Percentiles rank a stretch among this genome's conserved stretches.
These are phyloP conservation scores for Tetramorium simillimum DNA, from an alignment of 1,140 invertebrate species.

Conservation along the genomic window DNA sequence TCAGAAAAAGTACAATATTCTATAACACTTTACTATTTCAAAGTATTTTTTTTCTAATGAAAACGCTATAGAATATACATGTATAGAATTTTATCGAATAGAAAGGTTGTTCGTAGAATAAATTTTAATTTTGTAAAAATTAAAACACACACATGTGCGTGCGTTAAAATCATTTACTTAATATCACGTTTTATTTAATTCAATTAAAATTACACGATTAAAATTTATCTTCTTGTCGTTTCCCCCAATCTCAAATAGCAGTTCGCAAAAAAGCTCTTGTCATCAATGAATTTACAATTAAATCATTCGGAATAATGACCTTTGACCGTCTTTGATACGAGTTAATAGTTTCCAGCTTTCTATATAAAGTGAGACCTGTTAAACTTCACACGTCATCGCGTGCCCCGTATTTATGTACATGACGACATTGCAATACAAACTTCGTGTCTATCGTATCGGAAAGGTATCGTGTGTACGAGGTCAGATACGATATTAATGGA, in stretches of 20 bases:
- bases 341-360: background rate
- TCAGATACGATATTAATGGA: constrained; percentile 73
- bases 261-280: background rate
- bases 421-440: constrained; percentile 58
- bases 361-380: background rate
- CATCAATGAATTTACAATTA: background rate
- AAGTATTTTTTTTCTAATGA: too few species aligned
- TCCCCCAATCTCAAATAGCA: background rate
- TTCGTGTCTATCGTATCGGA: constrained; percentile 40
- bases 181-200: background rate
- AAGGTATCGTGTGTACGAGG: constrained; percentile 61
- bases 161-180: background rate
- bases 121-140: background rate
- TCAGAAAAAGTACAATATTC: background rate
- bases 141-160: background rate
- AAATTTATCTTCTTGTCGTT: background rate
- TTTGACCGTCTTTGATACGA: background rate
- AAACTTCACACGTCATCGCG: constrained; percentile 33
- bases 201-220: background rate
- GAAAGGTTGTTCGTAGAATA: background rate
- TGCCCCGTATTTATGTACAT: constrained; percentile 30
- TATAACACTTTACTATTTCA: background rate
- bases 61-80: too few species aligned
- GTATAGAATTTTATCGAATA: background rate
- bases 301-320: background rate